These are phyloP conservation scores for Bellardia pandia DNA, from an alignment of 2,888 invertebrate genomes.

Conservation along the genomic window DNA sequence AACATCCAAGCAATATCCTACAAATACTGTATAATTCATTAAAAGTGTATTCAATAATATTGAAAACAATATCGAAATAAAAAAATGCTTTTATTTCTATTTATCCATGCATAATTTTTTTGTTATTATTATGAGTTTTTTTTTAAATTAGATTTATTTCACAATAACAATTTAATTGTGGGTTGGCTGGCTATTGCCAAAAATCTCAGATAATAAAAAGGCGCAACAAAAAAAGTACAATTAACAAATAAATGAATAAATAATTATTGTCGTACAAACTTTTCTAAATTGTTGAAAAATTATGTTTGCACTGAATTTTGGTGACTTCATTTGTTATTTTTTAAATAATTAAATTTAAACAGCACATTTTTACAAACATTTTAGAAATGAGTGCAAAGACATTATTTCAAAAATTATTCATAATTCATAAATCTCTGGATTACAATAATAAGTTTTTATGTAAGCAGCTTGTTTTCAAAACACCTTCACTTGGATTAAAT, in stretches of 20 bases:
- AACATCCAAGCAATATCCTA: background rate
- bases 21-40: conserved; percentile 1
- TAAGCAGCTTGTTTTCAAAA: conserved; percentile 12
- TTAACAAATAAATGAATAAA: conserved; percentile 8
- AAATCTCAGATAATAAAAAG: background rate
- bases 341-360: no score
- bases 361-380: no score
- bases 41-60: background rate
- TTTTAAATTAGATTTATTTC: background rate
- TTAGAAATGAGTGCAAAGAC: background rate
- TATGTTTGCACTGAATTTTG: conserved; percentile 29
- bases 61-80: background rate
- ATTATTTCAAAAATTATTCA: no score
- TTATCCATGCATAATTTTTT: conserved; percentile 20
- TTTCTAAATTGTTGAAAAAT: conserved; percentile 1
- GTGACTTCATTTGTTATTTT: background rate
- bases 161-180: background rate
- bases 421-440: conserved; percentile 9
- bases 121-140: background rate
- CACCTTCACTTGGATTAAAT: conserved; percentile 5
- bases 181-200: conserved; percentile 18
- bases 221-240: conserved; percentile 7
- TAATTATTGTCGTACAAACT: conserved; percentile 48
- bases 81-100: conserved; percentile 19
- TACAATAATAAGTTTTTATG: conserved; percentile 3